Conservation (phyloP, 1,140 invertebrate species). For the Ptiloglossa arizonensis region DNA sequence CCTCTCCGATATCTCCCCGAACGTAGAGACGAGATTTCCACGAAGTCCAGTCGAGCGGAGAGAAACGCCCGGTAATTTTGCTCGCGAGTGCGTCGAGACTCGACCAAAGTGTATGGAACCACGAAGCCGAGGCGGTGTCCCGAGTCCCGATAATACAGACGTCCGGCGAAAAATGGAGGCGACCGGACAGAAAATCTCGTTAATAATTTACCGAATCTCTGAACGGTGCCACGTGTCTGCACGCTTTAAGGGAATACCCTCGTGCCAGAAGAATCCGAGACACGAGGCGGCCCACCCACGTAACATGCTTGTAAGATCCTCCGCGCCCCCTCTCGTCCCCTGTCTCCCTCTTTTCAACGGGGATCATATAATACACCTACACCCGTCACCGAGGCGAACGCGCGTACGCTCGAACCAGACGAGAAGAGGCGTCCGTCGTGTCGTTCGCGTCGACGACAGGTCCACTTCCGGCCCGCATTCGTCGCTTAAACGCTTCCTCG, state of each 20-base stretch:
- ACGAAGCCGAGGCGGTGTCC: no score
- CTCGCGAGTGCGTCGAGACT: no score
- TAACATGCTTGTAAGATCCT: conserved; percentile 48
- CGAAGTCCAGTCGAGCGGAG: no score
- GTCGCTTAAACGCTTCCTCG: conserved; percentile 56
- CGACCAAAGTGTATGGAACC: no score
- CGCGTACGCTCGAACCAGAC: conserved; percentile 33
- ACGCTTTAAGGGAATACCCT: conserved; percentile 50
- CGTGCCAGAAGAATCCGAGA: conserved; percentile 56
- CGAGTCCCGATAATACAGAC: conserved; percentile 42
- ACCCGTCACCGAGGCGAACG: conserved; percentile 28
- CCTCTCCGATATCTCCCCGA: no score
- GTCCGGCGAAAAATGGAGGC: conserved; percentile 28
- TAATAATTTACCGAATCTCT: conserved; percentile 64
- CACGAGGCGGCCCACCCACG: conserved; percentile 63
- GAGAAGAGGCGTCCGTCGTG: conserved; percentile 61
- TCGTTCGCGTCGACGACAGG: conserved; percentile 62
- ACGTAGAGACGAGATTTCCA: no score
- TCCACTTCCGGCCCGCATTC: conserved; percentile 67
- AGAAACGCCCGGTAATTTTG: no score
- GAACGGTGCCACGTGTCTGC: conserved; percentile 58
- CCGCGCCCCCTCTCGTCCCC: neutral
- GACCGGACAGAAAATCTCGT: conserved; percentile 31
- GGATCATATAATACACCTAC: conserved; percentile 56
- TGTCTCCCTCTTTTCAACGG: conserved; percentile 48